Evolutionary conservation across 2,797 vertebrate species (phyloP), one percentile per base, ranked within the genome.

Genomic region (Masticophis lateralis): DNA sequence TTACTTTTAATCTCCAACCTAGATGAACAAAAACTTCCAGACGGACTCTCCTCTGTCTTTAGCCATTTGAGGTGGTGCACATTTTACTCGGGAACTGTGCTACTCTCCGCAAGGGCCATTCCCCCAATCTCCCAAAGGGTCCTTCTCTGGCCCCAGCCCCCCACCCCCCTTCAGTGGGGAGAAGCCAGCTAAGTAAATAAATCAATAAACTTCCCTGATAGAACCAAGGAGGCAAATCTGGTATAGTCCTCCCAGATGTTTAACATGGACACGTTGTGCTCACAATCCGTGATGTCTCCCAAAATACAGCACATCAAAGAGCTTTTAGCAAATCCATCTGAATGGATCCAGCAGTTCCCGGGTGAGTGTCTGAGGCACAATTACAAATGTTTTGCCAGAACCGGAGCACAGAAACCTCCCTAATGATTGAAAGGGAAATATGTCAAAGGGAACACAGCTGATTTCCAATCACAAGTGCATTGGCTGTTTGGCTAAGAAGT

Each of bases 401-500:
- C 10, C 16, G 51, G 22, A 14, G 51, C 22, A 56, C n/a, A 66
- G 25, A 43, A 56, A n/a, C 25, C 61, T 69, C 16, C 61, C 2
- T 37, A 37, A 88, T 20, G 56, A 61, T 20, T 2, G 56, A 55
- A 55, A 59, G 37, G n/a, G 20, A 88, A 88, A 88, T 79, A 88
- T 88, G 61, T 61, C n/a, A 27, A n/a, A 51, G 22, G n/a, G 55
- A 60, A 16, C 55, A 60, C 32, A 1, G 51, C 91, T 32, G 0
- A 0, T 18, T 11, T 56, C 87, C 11, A 53, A 55, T 6, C 0
- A 0, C 59, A n/a, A 66, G n/a, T 5, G 57, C 2, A 60, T 28
- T 16, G 22, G 89, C 60, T 61, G 14, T 5, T 6, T 9, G 61
- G 43, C 25, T 0, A 0, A 0, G 0, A 88, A 86, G 90, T 25